Percentiles rank a stretch among this genome's conserved stretches.
These are phyloP conservation scores for Atherinomorus stipes DNA, from an alignment of 2,113 vertebrate species.

Conservation along the genomic window DNA sequence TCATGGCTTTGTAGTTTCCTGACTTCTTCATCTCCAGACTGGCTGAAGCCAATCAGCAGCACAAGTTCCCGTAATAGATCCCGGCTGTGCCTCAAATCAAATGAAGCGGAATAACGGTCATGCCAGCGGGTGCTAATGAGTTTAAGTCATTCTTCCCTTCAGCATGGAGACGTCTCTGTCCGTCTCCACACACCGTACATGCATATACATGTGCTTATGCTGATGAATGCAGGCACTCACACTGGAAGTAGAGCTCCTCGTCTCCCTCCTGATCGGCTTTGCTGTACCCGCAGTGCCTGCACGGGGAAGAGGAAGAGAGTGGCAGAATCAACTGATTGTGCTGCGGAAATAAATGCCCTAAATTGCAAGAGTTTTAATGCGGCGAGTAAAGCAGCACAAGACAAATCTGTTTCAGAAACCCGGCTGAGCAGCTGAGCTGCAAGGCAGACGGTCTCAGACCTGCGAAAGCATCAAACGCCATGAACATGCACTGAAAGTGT, in stretches of 20 bases:
- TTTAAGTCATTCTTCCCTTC: constrained; percentile 21
- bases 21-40: constrained; percentile 57
- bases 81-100: constrained; percentile 33
- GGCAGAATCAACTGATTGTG: constrained; percentile 66
- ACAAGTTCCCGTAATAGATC: constrained; percentile 43
- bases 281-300: constrained; percentile 97
- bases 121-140: constrained; percentile 23
- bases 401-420: constrained; percentile 46
- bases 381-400: constrained; percentile 24
- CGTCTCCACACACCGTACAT: neutral
- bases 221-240: constrained; percentile 90
- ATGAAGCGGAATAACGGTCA: constrained; percentile 39
- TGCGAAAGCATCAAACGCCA: constrained; percentile 16
- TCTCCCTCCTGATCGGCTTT: constrained; percentile 99
- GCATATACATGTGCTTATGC: constrained; percentile 36
- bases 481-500: constrained; percentile 29
- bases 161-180: constrained; percentile 19
- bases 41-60: constrained; percentile 53
- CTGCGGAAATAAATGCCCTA: constrained; percentile 49
- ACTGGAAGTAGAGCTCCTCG: constrained; percentile 99
- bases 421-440: constrained; percentile 46
- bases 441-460: constrained; percentile 11
- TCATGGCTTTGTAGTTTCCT: constrained; percentile 48
- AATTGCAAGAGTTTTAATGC: constrained; percentile 61
- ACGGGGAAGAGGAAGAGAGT: constrained; percentile 35